These are phyloP conservation scores for Conistra vaccinii DNA, from an alignment of 2,888 invertebrate genomes.

Conservation along the genomic window DNA sequence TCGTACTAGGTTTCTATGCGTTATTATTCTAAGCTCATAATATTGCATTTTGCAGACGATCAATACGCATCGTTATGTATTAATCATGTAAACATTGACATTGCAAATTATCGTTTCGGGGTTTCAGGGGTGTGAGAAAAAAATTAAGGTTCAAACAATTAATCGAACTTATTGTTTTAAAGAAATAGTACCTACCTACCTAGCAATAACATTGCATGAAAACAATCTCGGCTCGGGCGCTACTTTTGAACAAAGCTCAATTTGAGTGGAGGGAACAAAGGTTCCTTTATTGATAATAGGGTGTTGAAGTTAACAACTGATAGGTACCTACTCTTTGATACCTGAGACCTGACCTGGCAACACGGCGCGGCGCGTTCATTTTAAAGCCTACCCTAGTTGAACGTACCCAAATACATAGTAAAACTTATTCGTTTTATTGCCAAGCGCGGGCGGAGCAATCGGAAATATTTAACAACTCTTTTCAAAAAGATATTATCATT, in stretches of 20 bases:
- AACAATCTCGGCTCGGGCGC: conserved; percentile 6
- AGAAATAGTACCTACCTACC: no score
- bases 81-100: background rate
- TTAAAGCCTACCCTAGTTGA: conserved; percentile 14
- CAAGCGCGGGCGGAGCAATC: conserved; percentile 20
- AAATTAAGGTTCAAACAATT: background rate
- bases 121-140: no score
- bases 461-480: conserved; percentile 55
- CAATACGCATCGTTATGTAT: no score
- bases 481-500: conserved; percentile 51
- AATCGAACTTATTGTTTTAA: conserved; percentile 7
- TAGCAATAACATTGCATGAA: conserved; percentile 21
- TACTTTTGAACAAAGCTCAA: conserved; percentile 26
- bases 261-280: conserved; percentile 36
- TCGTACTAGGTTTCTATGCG: no score
- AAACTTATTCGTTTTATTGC: conserved; percentile 36
- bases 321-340: conserved; percentile 16
- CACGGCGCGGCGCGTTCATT: conserved; percentile 20
- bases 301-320: conserved; percentile 32
- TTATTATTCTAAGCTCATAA: no score
- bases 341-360: conserved; percentile 28
- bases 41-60: no score
- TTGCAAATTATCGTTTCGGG: background rate
- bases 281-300: conserved; percentile 38
- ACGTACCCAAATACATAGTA: conserved; percentile 28